Base-by-base conservation (phyloP, 2,113 vertebrate genomes). In the Bos indicus region DNA sequence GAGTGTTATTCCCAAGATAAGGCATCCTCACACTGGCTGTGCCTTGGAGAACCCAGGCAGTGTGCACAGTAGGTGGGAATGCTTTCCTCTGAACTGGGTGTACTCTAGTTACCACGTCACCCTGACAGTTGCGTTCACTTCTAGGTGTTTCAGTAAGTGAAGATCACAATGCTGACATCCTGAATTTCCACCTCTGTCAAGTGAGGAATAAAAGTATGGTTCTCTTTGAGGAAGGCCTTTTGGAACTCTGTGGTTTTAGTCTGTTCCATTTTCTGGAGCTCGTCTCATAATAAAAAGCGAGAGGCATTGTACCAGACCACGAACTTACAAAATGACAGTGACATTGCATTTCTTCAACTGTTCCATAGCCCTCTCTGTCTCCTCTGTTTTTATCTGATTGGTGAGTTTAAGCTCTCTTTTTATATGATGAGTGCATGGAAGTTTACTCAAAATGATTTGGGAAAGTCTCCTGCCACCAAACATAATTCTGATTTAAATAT, bases 111-210 rank as follows among this genome's bases (percentile, higher is more conserved):
- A 56, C 43, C 30, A 43, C 3, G 1, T 95, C 64, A 56, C 46
- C 15, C 28, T 90, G 89, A 88, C 91, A 94, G 60, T 5, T 67
- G 91, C 90, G 14, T 67, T 77, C 71, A 60, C 48, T 87, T 88
- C 67, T 67, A 90, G 74, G 59, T 86, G 60, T 28, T 93, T 93
- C 36, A 74, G 57, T 93, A 81, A 90, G 80, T 60, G 80, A 91
- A 91, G 86, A 95, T 84, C 87, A 91, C 78, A 86, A 87, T 71
- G 54, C 83, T 93, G 96, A 95, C 80, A 93, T 52, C n/a, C 71
- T 78, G 19, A 88, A 92, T 91, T 95, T 94, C 74, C 33, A 87
- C 57, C 67, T 92, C 74, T 90, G 51, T 88, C 64, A 89, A 91
- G 60, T 91, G 46, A 96, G 67, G 56, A 78, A 33, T n/a, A 80